These are phyloP conservation scores for Nematopogon swammerdamellus DNA, from an alignment of 2,888 invertebrate genomes.

Conservation along the genomic window DNA sequence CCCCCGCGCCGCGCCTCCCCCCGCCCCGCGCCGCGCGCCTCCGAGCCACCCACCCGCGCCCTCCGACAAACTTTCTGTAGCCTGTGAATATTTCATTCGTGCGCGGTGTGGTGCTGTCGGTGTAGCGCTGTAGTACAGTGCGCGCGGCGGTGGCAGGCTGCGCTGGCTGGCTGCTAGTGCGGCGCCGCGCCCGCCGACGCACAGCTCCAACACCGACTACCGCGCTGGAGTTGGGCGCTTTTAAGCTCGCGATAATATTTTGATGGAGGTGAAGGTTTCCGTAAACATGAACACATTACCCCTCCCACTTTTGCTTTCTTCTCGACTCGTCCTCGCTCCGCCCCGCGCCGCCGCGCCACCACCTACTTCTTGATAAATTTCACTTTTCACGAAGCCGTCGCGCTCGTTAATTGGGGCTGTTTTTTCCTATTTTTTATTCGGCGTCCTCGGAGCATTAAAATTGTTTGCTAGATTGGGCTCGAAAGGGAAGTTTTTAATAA, in stretches of 20 bases:
- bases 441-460: slow-evolving; percentile 51
- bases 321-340: slow-evolving; percentile 27
- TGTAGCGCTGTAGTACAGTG: no score
- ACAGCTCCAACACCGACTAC: no score
- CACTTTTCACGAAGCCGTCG: slow-evolving; percentile 40
- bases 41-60: slow-evolving; percentile 28
- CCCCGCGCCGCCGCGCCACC: slow-evolving; percentile 17
- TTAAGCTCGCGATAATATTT: slow-evolving; percentile 52
- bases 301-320: slow-evolving; percentile 29
- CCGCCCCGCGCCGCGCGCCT: slow-evolving; percentile 20
- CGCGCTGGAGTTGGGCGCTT: slow-evolving; percentile 49
- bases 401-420: slow-evolving; percentile 47
- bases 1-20: slow-evolving; percentile 23
- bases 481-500: slow-evolving; percentile 17
- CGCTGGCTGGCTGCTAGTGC: slow-evolving; percentile 6
- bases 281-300: slow-evolving; percentile 49
- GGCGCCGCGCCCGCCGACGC: slow-evolving; percentile 37
- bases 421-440: slow-evolving; percentile 43
- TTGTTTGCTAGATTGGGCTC: slow-evolving; percentile 39
- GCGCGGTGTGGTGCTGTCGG: background rate
- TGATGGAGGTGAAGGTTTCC: slow-evolving; percentile 49
- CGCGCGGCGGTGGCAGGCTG: slow-evolving; percentile 1
- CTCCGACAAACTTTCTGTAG: slow-evolving; percentile 6
- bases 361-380: background rate
- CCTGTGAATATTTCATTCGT: slow-evolving; percentile 1